Base-by-base conservation (phyloP, 1,140 invertebrate genomes). In the Hylaeus volcanicus region DNA sequence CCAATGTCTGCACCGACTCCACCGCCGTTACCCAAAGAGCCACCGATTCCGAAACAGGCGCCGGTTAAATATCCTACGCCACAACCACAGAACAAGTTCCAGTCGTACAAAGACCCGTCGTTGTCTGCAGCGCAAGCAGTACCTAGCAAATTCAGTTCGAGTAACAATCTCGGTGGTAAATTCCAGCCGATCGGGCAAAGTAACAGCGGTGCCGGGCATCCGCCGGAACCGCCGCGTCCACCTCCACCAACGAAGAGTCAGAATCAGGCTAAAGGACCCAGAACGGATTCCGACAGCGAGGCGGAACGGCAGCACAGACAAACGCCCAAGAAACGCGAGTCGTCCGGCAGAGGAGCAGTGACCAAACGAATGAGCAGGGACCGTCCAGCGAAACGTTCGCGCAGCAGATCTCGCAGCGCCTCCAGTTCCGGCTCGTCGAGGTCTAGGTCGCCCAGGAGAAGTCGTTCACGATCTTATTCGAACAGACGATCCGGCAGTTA, bases 351-450 rank as follows among this genome's bases (percentile, higher is more conserved):
- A n/a, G 86, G 74, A 45, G 76, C 66, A 41, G 74, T 72, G 37
- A 81, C 55, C 39, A 89, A 86, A 15, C 81, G 81, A 75, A 89
- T 88, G 79, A 92, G 90, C 53, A 81, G 89, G 58, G 90, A 91
- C 15, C 83, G 90, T 4, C 91, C 91, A 0, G 66, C 74, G 0
- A 94, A 94, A 78, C 92, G 94, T 1, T 94, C 94, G 0, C 91
- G 94, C 43, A 94, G 93, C 76, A 93, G 94, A 72, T 95, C 94
- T 0, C 93, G 94, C 3, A 94, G 94, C 26, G 94, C 92, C 1
- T 94, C 94, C n/a, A 92, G 91, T 55, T 94, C 93, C 0, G 91
- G 93, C 0, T 93, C 92, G 0, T 94, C 94, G 2, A 89, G 93
- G 26, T 94, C 94, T 0, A 92, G 93, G 26, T 94, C 94, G 26